Base-by-base conservation (phyloP, 2,888 invertebrate species). In the Suillia variegata region DNA sequence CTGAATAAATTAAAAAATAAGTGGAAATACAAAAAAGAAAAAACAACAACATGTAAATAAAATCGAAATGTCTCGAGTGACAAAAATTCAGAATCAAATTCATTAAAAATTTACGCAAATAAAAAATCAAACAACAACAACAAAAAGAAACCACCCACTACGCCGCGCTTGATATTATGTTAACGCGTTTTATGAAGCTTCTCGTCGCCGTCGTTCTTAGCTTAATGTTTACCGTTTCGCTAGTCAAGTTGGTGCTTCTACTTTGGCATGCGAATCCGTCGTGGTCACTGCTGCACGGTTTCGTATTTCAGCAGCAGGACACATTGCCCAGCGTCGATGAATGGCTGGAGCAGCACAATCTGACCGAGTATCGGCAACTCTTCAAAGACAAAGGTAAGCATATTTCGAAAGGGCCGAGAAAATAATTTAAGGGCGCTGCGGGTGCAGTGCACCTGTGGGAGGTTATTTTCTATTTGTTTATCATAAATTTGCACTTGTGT, bases 281-380 rank as follows among this genome's bases (percentile, higher is more conserved):
- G 61, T 69, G 63, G 68, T 86, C 86, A 69, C 81, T 84, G n/a
- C n/a, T n/a, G n/a, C n/a, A 67, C 84, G 84, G 42, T 59, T 56
- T 8, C 38, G n/a, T 4, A n/a, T 4, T n/a, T n/a, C n/a, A n/a
- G n/a, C n/a, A n/a, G n/a, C n/a, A n/a, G n/a, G n/a, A n/a, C 12
- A 5, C 6, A 5, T 42, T 62, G 38, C 61, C 67, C 50, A 86
- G 88, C 80, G 89, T 91, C 58, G 89, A 90, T 71, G n/a, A 87
- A 75, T 93, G 92, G 92, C 83, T 92, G 65, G 87, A 88, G 59
- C 88, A 90, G 76, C 90, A 90, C 77, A 87, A 89, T 66, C 84
- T 92, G 63, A 85, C 86, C 31, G 85, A 88, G 65, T 90, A 89
- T 77, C 88, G 88, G 74, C 85, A 88, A 66, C 80, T 90, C 26